Conservation (phyloP, 2,797 vertebrate species). For the Coreius guichenoti region DNA sequence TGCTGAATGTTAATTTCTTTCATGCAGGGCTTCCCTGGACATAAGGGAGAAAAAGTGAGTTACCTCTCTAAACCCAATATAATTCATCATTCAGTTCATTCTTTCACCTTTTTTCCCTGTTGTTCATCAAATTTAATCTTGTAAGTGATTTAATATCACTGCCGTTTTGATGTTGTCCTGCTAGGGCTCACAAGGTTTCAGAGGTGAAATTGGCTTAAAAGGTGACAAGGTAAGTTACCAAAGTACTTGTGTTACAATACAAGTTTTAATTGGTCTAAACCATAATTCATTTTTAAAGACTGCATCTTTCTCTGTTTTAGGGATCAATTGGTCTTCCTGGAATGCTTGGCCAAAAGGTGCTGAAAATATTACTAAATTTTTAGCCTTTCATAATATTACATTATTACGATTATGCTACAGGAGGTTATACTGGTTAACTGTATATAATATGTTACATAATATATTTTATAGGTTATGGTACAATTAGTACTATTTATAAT, state of each 20-base stretch:
- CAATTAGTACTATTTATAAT: not conserved
- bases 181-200: slow-evolving; percentile 91
- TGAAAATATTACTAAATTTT: slow-evolving; percentile 50
- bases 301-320: slow-evolving; percentile 73
- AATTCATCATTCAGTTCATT: not conserved
- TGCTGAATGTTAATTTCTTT: slow-evolving; percentile 33
- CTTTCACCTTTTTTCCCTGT: not conserved
- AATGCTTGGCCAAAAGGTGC: slow-evolving; percentile 97
- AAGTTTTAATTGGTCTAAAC: not conserved
- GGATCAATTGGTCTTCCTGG: slow-evolving; percentile 92
- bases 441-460: not conserved
- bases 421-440: not conserved
- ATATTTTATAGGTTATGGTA: no score
- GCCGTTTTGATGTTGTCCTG: slow-evolving; percentile 34
- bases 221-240: slow-evolving; percentile 87
- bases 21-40: slow-evolving; percentile 90
- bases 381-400: slow-evolving; percentile 19
- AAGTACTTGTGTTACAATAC: slow-evolving; percentile 31
- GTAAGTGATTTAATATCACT: slow-evolving; percentile 17
- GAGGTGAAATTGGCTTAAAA: slow-evolving; percentile 87
- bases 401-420: not conserved
- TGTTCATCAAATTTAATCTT: not conserved
- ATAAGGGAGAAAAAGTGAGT: slow-evolving; percentile 95
- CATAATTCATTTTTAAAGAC: not conserved
- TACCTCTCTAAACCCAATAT: not conserved